Percentiles rank a stretch among this genome's conserved stretches.
phyloP scores from a whole-genome alignment of 2,888 invertebrate genomes.

The Agonum fuliginosum region DNA sequence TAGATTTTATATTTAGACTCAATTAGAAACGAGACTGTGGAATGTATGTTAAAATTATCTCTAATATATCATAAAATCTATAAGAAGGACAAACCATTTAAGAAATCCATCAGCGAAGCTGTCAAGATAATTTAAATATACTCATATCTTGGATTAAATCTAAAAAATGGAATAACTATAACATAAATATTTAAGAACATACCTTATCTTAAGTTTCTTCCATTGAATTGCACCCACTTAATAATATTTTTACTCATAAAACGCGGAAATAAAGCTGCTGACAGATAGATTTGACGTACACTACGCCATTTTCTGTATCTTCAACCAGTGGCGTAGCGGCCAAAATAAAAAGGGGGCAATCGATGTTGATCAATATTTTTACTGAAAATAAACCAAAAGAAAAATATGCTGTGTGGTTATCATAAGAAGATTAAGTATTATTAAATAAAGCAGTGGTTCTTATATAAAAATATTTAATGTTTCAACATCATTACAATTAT shows the following conservation, averaged over 20 bases:
- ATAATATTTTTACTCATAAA: slow-evolving; percentile 57
- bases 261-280: slow-evolving; percentile 50
- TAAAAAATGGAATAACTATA: slow-evolving; percentile 9
- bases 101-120: slow-evolving; percentile 55
- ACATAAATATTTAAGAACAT: slow-evolving; percentile 34
- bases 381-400: slow-evolving; percentile 14
- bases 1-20: slow-evolving; percentile 28
- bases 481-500: slow-evolving; percentile 60
- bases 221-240: slow-evolving; percentile 49
- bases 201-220: slow-evolving; percentile 55
- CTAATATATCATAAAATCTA: slow-evolving; percentile 39
- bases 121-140: slow-evolving; percentile 45
- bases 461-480: slow-evolving; percentile 61
- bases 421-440: no score
- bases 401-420: no score
- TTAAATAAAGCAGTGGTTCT: slow-evolving; percentile 6
- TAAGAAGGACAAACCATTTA: slow-evolving; percentile 44
- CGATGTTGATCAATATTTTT: slow-evolving; percentile 64
- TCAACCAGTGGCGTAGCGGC: slow-evolving; percentile 43
- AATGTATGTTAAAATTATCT: slow-evolving; percentile 37
- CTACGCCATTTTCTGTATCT: slow-evolving; percentile 57
- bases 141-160: slow-evolving; percentile 3
- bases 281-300: slow-evolving; percentile 45
- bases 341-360: slow-evolving; percentile 55
- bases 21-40: slow-evolving; percentile 15